Percentiles rank a stretch among this genome's conserved stretches.
phyloP scores from a whole-genome alignment of 2,113 vertebrate species.

The Passer domesticus region DNA sequence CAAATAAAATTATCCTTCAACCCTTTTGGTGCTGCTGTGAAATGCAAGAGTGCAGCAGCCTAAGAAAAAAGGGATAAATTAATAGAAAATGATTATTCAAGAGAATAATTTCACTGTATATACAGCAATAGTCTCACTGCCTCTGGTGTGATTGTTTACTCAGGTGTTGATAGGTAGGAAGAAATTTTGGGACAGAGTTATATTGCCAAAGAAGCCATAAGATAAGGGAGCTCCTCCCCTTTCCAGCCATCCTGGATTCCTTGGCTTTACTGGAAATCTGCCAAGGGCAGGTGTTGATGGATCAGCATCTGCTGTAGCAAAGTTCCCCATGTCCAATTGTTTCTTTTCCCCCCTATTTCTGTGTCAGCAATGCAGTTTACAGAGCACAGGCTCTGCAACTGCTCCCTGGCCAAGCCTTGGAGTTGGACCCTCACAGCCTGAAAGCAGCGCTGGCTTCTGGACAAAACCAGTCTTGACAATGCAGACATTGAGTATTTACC shows the following conservation, averaged over 20 bases:
- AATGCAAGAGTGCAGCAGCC: neutral
- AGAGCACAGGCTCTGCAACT: neutral
- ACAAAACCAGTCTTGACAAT: neutral
- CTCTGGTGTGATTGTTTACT: neutral
- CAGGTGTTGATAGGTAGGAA: neutral
- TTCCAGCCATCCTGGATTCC: neutral
- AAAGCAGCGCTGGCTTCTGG: neutral
- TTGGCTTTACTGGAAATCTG: neutral
- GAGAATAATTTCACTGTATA: neutral
- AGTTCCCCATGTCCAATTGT: neutral
- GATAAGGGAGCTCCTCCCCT: neutral
- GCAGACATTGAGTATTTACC: neutral
- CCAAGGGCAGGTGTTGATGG: neutral
- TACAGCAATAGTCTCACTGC: neutral
- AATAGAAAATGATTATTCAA: neutral
- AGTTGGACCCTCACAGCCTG: neutral
- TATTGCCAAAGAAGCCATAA: neutral
- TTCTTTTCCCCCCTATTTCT: neutral
- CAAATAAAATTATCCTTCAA: neutral
- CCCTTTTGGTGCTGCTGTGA: neutral
- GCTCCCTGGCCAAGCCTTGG: neutral
- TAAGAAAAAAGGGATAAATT: neutral
- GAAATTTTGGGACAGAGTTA: neutral
- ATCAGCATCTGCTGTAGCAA: neutral
- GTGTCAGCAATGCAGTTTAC: neutral